Percentiles rank a stretch among this genome's conserved stretches.
Evolutionary conservation across 2,113 vertebrate species (phyloP).

Genomic region (Carassius carassius): DNA sequence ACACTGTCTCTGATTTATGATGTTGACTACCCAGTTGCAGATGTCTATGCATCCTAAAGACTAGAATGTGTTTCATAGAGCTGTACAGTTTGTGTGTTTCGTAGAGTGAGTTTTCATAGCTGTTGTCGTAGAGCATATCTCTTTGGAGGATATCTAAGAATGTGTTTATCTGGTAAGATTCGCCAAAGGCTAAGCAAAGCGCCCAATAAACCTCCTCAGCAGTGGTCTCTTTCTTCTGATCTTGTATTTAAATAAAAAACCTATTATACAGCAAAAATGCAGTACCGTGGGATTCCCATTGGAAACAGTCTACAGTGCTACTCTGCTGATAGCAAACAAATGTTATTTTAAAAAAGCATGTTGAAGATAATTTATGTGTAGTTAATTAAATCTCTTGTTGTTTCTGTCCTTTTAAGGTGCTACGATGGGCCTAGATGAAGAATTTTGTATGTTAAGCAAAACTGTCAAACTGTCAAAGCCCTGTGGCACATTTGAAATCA

Average conservation of each 20-base stretch:
- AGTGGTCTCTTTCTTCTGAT: slow-evolving; percentile 76
- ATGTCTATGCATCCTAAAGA: slow-evolving; percentile 42
- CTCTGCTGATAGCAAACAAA: slow-evolving; percentile 81
- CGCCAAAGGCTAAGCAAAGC: slow-evolving; percentile 70
- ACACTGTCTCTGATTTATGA: background rate
- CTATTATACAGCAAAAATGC: slow-evolving; percentile 81
- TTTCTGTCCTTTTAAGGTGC: slow-evolving; percentile 78
- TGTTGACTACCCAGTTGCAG: slow-evolving; percentile 45
- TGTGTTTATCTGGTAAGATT: slow-evolving; percentile 71
- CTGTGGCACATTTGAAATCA: slow-evolving; percentile 62
- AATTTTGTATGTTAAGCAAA: slow-evolving; percentile 79
- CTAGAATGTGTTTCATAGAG: slow-evolving; percentile 47
- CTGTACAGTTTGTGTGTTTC: slow-evolving; percentile 32
- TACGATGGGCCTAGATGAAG: slow-evolving; percentile 65
- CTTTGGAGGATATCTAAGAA: slow-evolving; percentile 61
- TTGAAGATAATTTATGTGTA: slow-evolving; percentile 80
- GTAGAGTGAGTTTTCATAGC: background rate
- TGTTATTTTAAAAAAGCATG: slow-evolving; percentile 80
- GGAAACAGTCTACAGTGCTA: slow-evolving; percentile 70
- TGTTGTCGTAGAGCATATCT: background rate
- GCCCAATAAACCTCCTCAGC: slow-evolving; percentile 74
- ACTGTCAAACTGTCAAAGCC: slow-evolving; percentile 70
- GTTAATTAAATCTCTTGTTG: slow-evolving; percentile 82
- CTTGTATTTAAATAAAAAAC: slow-evolving; percentile 83
- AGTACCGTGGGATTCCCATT: slow-evolving; percentile 72